These are phyloP conservation scores for Acipenser transmontanus DNA, from an alignment of 2,797 vertebrate species.

Conservation along the genomic window DNA sequence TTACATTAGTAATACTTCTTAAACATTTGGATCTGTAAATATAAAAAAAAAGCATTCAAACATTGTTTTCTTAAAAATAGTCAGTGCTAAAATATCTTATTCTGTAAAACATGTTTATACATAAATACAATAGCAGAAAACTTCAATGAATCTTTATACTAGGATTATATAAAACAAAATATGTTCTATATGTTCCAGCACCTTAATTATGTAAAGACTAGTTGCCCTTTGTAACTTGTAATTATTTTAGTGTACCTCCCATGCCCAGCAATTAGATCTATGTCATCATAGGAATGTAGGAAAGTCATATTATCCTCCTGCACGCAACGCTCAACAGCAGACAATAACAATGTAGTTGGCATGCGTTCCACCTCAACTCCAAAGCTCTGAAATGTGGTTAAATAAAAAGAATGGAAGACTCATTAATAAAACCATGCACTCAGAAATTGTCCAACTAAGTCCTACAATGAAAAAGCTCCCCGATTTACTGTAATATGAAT, in stretches of 20 bases:
- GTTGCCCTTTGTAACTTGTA: not conserved
- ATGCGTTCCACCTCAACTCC: slow-evolving; percentile 61
- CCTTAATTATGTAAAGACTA: not conserved
- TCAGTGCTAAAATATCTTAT: too few relatives aligned
- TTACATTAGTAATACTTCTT: not conserved
- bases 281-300: slow-evolving; percentile 61
- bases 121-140: not conserved
- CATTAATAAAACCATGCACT: not conserved
- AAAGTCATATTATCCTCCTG: slow-evolving; percentile 58
- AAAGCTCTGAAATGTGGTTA: slow-evolving; percentile 45
- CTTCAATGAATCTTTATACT: not conserved
- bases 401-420: not conserved
- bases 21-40: not conserved
- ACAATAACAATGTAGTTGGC: slow-evolving; percentile 46
- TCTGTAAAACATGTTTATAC: not conserved
- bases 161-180: not conserved
- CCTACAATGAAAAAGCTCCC: too few relatives aligned
- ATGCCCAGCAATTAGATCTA: slow-evolving; percentile 64
- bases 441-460: not conserved
- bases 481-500: too few relatives aligned
- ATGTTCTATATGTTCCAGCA: not conserved
- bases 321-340: slow-evolving; percentile 56
- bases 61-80: not conserved
- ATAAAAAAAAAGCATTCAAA: not conserved
- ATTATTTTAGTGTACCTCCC: slow-evolving; percentile 46